Percentiles rank a stretch among this genome's conserved stretches.
Evolutionary conservation across 1,140 invertebrate genomes (phyloP).

Genomic region (Drosophila simulans): DNA sequence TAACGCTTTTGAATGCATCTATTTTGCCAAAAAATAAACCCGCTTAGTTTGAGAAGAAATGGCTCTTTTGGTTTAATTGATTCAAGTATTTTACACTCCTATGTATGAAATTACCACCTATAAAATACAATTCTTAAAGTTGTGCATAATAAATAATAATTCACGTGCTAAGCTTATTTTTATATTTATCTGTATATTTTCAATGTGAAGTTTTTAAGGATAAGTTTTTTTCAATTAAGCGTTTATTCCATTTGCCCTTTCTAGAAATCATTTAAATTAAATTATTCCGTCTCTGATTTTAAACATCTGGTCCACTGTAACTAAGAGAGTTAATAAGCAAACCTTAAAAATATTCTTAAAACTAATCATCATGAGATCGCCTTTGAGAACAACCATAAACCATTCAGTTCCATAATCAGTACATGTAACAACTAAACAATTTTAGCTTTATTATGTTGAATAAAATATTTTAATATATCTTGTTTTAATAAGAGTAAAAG

Average conservation of each 20-base stretch:
- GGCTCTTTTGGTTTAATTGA: conserved; percentile 32
- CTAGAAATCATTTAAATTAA: no score
- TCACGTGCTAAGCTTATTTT: background rate
- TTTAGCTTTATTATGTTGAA: background rate
- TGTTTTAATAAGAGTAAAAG: background rate
- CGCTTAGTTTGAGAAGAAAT: conserved; percentile 1
- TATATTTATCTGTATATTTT: background rate
- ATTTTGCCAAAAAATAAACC: conserved; percentile 51
- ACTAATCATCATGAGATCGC: no score
- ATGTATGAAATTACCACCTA: background rate
- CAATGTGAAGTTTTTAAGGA: background rate
- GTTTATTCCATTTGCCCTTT: background rate
- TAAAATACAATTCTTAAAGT: background rate
- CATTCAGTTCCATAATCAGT: no score
- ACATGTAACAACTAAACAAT: no score
- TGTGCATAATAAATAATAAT: conserved; percentile 3
- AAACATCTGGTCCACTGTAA: no score
- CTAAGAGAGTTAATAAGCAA: no score
- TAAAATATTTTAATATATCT: background rate
- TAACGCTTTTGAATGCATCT: conserved; percentile 25
- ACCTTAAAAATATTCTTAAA: no score
- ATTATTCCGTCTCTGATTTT: no score
- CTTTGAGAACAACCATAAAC: no score
- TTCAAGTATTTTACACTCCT: conserved; percentile 58
- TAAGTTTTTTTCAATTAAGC: background rate